Evolutionary conservation across 2,888 invertebrate species (phyloP).

Genomic region (Drosophila robusta): DNA sequence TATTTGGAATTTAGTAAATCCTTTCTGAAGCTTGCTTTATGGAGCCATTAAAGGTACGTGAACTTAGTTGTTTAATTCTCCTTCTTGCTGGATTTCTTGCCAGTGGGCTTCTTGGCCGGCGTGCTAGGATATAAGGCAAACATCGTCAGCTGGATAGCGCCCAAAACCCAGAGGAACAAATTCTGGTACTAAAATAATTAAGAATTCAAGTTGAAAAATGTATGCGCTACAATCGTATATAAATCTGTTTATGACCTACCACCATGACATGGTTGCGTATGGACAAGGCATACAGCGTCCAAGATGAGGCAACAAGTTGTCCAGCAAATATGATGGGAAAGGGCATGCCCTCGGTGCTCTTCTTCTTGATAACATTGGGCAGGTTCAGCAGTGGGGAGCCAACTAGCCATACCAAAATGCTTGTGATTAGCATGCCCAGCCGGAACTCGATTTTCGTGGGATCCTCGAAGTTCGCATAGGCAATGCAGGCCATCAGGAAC

Average conservation of each 20-base stretch:
- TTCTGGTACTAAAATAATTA: slow-evolving; percentile 89
- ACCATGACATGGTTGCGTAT: slow-evolving; percentile 80
- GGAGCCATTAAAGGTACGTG: slow-evolving; percentile 31
- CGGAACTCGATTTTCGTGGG: slow-evolving; percentile 88
- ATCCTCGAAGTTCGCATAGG: slow-evolving; percentile 89
- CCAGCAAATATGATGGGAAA: slow-evolving; percentile 95
- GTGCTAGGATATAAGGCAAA: slow-evolving; percentile 89
- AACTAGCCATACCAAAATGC: slow-evolving; percentile 87
- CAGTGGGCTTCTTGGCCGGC: slow-evolving; percentile 74
- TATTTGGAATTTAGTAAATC: background rate
- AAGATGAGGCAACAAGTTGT: slow-evolving; percentile 87
- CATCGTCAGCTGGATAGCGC: slow-evolving; percentile 88
- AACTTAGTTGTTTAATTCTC: slow-evolving; percentile 41
- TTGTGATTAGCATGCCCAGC: slow-evolving; percentile 90
- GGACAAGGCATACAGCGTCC: slow-evolving; percentile 83
- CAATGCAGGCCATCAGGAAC: slow-evolving; percentile 87
- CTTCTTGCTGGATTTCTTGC: slow-evolving; percentile 73
- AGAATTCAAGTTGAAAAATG: slow-evolving; percentile 63
- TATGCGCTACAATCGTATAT: background rate
- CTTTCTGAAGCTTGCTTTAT: slow-evolving; percentile 3
- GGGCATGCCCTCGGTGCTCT: slow-evolving; percentile 94
- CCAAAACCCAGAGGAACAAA: slow-evolving; percentile 87
- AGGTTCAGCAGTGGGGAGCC: slow-evolving; percentile 90
- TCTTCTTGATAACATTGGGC: slow-evolving; percentile 90
- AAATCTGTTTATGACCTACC: slow-evolving; percentile 63